Base-by-base conservation (phyloP, 2,888 invertebrate species). In the Lasioglossum vierecki region DNA sequence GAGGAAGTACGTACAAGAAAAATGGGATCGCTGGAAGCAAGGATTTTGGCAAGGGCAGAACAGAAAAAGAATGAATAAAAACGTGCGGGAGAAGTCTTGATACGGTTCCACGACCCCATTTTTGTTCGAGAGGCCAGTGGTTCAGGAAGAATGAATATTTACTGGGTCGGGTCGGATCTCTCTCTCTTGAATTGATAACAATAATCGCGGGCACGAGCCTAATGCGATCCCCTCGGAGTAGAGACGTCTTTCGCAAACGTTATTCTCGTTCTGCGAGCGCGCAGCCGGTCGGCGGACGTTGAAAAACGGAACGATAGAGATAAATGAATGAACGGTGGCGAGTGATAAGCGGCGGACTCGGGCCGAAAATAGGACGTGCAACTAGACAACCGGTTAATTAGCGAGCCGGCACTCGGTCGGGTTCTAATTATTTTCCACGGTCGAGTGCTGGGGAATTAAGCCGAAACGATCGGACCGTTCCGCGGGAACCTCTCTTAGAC, bases 401-500 rank as follows among this genome's bases (percentile, higher is more conserved):
- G 44, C 68, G 71, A 78, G 53, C 63, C 26, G 63, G 9, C 57
- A n/a, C 41, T 6, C 30, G 39, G 49, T n/a, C 26, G 46, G 26
- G 53, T 57, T 53, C 30, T 75, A 82, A 82, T 78, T 78, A 66
- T 78, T 84, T 75, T n/a, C n/a, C 22, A 72, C 71, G 39, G 74
- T 53, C 74, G 70, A 63, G 53, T 44, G 63, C 11, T n/a, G 70
- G 44, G n/a, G 70, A 85, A 78, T 79, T 60, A 57, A 79, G 26
- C 49, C 18, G 26, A 46, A 76, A 49, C 39, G 68, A 13, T 41
- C 35, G 68, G 49, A 18, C 57, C 22, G 41, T 83, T 60, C 57
- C 79, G n/a, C 44, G 35, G 26, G 63, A 76, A 63, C 60, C 60
- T 74, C 70, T 74, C 57, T 3, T 22, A 9, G 72, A 68, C 60